Percentiles rank a stretch among this genome's conserved stretches.
Evolutionary conservation across 37 sponge, comb jelly and placozoan species (phyloP).

Genomic region (Agelas oroides): DNA sequence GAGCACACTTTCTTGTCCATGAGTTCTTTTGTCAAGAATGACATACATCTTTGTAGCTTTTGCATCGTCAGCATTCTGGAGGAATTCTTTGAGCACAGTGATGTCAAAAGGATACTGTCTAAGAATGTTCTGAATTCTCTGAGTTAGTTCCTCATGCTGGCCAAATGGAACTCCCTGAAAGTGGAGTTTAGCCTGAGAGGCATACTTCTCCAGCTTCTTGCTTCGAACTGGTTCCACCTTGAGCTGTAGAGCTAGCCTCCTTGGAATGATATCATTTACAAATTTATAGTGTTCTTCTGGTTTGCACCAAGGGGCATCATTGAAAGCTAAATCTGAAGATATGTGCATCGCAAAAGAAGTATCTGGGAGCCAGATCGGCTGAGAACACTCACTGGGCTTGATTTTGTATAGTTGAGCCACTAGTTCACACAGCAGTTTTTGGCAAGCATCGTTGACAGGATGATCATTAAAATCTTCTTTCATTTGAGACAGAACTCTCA

Average conservation of each 20-base stretch:
- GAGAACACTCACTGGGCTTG: not conserved
- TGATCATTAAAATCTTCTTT: not conserved
- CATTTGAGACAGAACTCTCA: not conserved
- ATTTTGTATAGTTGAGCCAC: no score
- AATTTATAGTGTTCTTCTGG: not conserved
- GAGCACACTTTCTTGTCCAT: slow-evolving; percentile 15
- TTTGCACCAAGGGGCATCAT: slow-evolving; percentile 38
- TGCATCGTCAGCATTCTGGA: slow-evolving; percentile 87
- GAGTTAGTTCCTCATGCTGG: slow-evolving; percentile 45
- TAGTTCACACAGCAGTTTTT: not conserved
- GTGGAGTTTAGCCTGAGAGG: not conserved
- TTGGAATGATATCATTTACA: slow-evolving; percentile 9
- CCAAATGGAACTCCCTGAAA: slow-evolving; percentile 41
- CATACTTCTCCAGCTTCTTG: slow-evolving; percentile 19
- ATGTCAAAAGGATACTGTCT: slow-evolving; percentile 42
- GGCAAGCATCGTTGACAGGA: slow-evolving; percentile 4
- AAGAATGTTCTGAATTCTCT: slow-evolving; percentile 28
- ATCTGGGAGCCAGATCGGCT: not conserved
- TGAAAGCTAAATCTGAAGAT: slow-evolving; percentile 30
- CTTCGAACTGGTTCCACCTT: slow-evolving; percentile 48
- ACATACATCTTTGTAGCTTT: slow-evolving; percentile 65
- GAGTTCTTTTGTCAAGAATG: slow-evolving; percentile 55
- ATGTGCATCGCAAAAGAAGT: not conserved
- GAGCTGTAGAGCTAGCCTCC: slow-evolving; percentile 13
- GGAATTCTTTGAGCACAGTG: slow-evolving; percentile 45